A percentile compares a stretch with the other conserved stretches of the same genome.
Conservation (phyloP, 2,797 vertebrate species). For the Coilia nasus region DNA sequence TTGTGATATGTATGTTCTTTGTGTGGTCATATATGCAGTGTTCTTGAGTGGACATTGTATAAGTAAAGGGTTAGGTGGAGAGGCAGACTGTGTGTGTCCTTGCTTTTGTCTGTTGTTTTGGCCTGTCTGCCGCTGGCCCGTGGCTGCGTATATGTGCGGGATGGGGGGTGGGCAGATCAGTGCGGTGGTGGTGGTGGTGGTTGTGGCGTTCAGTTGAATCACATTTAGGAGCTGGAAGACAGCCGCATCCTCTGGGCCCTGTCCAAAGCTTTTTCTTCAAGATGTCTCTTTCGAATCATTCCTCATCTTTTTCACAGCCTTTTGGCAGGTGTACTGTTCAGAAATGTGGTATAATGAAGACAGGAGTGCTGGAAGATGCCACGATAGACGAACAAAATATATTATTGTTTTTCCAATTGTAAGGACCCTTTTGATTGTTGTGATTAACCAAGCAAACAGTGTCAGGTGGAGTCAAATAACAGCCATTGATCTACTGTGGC, state of each 20-base stretch:
- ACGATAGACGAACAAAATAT: constrained; percentile 35
- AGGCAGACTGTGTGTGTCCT: background rate
- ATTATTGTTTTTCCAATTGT: constrained; percentile 40
- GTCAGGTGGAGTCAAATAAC: background rate
- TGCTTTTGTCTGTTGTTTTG: background rate
- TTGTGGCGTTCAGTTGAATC: constrained; percentile 27
- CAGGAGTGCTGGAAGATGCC: constrained; percentile 22
- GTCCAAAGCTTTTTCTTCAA: constrained; percentile 36
- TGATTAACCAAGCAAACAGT: background rate
- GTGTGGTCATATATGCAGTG: background rate
- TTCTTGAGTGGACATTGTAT: background rate
- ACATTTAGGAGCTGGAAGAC: constrained; percentile 53
- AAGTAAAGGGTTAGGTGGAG: background rate
- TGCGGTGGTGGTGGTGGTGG: background rate
- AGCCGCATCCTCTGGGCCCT: constrained; percentile 52
- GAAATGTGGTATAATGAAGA: constrained; percentile 55
- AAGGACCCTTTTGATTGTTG: constrained; percentile 6
- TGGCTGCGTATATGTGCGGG: background rate
- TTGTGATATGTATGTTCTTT: background rate
- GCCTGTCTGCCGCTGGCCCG: background rate
- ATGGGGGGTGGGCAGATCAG: background rate
- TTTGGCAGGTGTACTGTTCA: constrained; percentile 54
- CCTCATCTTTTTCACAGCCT: constrained; percentile 58
- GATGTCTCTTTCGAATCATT: constrained; percentile 52
- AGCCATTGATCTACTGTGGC: background rate